Evolutionary conservation across 2,113 vertebrate genomes (phyloP).

Genomic region (Trichechus manatus): DNA sequence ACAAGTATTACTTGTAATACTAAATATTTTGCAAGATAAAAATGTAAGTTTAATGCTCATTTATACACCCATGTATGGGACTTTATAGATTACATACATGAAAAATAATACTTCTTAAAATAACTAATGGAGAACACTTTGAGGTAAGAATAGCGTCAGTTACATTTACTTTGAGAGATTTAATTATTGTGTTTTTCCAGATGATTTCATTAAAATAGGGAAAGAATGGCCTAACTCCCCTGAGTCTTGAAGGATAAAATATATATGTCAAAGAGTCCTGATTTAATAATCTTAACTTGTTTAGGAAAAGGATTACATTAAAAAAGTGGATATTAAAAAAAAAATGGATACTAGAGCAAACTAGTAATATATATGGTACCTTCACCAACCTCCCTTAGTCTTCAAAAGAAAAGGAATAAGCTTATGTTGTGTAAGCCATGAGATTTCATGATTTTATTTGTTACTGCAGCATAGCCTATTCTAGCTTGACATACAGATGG

Average conservation of each 20-base stretch:
- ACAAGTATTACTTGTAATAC: neutral
- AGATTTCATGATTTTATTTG: neutral
- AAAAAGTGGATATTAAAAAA: neutral
- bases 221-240: neutral
- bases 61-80: neutral
- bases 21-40: neutral
- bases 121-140: neutral
- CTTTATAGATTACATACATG: neutral
- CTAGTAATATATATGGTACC: neutral
- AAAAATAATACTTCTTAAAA: slow-evolving; percentile 48
- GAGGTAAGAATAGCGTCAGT: neutral
- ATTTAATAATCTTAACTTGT: slow-evolving; percentile 1
- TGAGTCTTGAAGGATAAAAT: neutral
- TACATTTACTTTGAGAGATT: neutral
- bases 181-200: slow-evolving; percentile 7
- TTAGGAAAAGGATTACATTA: neutral
- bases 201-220: neutral
- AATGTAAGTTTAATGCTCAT: neutral
- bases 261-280: neutral
- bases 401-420: neutral
- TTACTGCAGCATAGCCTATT: neutral
- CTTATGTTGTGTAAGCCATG: neutral
- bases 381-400: neutral
- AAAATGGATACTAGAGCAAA: neutral
- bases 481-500: neutral